phyloP scores from a whole-genome alignment of 2,888 invertebrate species.

The Hemaris fuciformis region DNA sequence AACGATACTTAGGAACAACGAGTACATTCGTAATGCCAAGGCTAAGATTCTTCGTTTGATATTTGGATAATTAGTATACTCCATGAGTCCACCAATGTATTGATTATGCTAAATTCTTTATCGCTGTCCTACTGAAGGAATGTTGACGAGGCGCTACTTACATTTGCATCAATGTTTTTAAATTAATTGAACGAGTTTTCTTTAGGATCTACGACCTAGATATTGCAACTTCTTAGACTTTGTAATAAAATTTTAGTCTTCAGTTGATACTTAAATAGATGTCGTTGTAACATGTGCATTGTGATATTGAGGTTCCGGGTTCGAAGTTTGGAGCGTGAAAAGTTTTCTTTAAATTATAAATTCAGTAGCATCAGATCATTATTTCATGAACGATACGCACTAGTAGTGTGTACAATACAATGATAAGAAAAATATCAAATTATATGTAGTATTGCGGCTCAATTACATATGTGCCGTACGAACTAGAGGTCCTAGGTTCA shows the following conservation, averaged over 20 bases:
- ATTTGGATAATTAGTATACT: constrained; percentile 33
- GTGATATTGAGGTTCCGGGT: too few relatives aligned
- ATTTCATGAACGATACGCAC: too few relatives aligned
- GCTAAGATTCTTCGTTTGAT: constrained; percentile 32
- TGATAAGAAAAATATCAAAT: too few relatives aligned
- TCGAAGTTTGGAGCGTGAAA: too few relatives aligned
- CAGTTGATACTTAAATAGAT: background rate
- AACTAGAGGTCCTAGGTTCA: too few relatives aligned
- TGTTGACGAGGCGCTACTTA: background rate
- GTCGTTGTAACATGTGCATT: background rate
- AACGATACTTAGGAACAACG: constrained; percentile 5
- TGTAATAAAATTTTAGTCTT: background rate
- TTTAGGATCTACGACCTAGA: background rate
- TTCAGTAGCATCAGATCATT: too few relatives aligned
- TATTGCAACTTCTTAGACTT: background rate
- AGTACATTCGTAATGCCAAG: constrained; percentile 36
- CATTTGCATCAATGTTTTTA: constrained; percentile 7
- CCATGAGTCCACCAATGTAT: background rate
- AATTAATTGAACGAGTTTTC: background rate
- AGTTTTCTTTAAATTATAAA: too few relatives aligned
- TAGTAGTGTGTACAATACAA: too few relatives aligned
- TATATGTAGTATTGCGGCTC: too few relatives aligned
- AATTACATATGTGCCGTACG: too few relatives aligned
- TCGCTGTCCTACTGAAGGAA: constrained; percentile 4
- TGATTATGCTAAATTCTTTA: constrained; percentile 29